These are phyloP conservation scores for Oncorhynchus kisutch DNA, from an alignment of 2,113 vertebrate species.

Conservation along the genomic window DNA sequence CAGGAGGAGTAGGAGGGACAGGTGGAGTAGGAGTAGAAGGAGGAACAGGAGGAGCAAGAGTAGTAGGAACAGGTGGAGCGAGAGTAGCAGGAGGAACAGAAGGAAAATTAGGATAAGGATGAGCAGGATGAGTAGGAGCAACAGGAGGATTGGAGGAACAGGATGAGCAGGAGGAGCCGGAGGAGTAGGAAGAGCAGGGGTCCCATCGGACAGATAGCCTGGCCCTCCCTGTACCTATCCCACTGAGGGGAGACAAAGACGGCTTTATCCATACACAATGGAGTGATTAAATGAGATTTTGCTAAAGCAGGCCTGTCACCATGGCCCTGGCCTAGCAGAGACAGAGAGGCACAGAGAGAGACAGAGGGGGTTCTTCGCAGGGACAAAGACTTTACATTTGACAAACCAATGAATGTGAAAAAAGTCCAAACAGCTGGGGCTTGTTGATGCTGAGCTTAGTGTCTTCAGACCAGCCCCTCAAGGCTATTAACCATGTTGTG, in stretches of 20 bases:
- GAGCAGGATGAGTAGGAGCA: no score
- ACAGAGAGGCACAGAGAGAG: constrained; percentile 9
- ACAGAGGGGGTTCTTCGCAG: constrained; percentile 57
- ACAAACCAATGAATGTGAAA: constrained; percentile 62
- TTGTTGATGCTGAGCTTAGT: constrained; percentile 54
- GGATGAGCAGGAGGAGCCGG: no score
- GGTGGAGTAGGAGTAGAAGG: no score
- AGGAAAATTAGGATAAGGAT: no score
- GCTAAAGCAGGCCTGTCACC: constrained; percentile 58
- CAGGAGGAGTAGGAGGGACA: no score
- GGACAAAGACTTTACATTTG: constrained; percentile 45
- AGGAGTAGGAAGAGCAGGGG: not conserved
- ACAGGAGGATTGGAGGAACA: no score
- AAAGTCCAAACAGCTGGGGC: constrained; percentile 53
- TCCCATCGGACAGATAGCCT: constrained; percentile 34
- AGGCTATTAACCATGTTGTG: constrained; percentile 50
- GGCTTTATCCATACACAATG: constrained; percentile 57
- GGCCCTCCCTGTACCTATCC: constrained; percentile 22
- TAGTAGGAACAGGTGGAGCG: no score
- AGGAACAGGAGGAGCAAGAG: no score
- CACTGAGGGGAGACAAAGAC: constrained; percentile 39
- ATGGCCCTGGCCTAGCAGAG: constrained; percentile 44
- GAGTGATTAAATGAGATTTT: constrained; percentile 67
- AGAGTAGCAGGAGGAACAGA: no score
- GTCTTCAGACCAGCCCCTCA: constrained; percentile 54